Percentiles rank a stretch among this genome's conserved stretches.
These are phyloP conservation scores for Burhinus bistriatus DNA, from an alignment of 2,113 vertebrate species.

Conservation along the genomic window DNA sequence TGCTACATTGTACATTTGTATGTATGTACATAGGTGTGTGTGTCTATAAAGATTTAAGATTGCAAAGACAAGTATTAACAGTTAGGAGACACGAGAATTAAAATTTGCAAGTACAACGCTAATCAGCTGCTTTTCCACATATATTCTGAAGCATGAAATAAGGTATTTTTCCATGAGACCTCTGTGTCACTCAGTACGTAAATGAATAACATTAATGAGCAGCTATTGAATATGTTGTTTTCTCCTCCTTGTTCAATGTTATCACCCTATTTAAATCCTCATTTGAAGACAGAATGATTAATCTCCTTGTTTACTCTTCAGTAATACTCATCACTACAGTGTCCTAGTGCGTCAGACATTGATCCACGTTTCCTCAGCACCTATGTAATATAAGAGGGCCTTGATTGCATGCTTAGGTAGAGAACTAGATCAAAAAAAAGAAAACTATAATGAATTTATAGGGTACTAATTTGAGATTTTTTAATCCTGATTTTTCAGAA, in stretches of 20 bases:
- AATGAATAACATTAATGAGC: background rate
- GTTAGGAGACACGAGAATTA: background rate
- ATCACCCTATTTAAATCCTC: background rate
- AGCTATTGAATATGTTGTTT: background rate
- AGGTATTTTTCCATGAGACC: background rate
- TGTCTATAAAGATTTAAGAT: background rate
- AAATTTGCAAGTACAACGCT: background rate
- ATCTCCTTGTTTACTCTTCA: background rate
- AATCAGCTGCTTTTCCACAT: fast-evolving
- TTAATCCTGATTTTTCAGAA: background rate
- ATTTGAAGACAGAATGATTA: background rate
- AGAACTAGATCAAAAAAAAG: background rate
- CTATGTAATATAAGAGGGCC: background rate
- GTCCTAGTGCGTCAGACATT: background rate
- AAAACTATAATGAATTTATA: background rate
- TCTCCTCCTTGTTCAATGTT: background rate
- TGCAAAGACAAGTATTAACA: background rate
- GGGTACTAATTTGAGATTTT: background rate
- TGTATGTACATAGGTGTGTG: no score
- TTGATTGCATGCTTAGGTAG: background rate
- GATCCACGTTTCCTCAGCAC: background rate
- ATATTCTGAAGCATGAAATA: background rate
- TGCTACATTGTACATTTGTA: background rate
- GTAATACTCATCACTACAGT: background rate
- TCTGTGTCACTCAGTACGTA: background rate